Evolutionary conservation across 2,113 vertebrate genomes (phyloP), one percentile per base, ranked within the genome.

Genomic region (Alexandromys fortis): DNA sequence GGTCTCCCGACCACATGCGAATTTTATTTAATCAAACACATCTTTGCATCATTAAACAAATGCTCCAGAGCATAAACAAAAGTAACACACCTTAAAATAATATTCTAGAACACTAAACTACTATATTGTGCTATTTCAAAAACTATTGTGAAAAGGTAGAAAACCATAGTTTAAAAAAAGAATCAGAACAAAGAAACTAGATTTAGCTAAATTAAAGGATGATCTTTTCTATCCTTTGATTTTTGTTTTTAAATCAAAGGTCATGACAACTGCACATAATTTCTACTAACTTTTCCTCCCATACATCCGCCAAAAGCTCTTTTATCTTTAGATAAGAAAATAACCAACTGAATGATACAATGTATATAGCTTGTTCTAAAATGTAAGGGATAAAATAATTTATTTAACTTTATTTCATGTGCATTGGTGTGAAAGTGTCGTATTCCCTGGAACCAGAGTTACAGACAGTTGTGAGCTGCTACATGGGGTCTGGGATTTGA

Each of bases 271-370:
- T 75, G 52, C 19, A 68, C 17, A 52, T 85, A 82, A 58, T 85
- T 86, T 81, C 78, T 90, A 93, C 88, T 13, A 73, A 82, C 11
- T 95, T 96, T 82, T 14, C 16, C 13, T 38, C 11, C 2, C 38
- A 83, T 8, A 70, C 49, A 79, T 17, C 83, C 24, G 33, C n/a
- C n/a, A 89, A 73, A 90, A 72, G 11, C n/a, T 94, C 45, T 28
- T 95, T 97, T 86, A 47, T 45, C 70, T 96, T 35, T 45, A 75
- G 90, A 38, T 92, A 94, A 83, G 67, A 89, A 89, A 86, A 45
- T n/a, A 89, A 45, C 55, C 72, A 93, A 73, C 13, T 92, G 13
- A 90, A 88, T 55, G 65, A 92, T 70, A 58, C 14, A 85, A 90
- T 73, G 47, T 82, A 75, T 28, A 21, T 0, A 89, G 33, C 19